Base-by-base conservation (phyloP, 1,140 invertebrate species). In the Hormaphis cornu region DNA sequence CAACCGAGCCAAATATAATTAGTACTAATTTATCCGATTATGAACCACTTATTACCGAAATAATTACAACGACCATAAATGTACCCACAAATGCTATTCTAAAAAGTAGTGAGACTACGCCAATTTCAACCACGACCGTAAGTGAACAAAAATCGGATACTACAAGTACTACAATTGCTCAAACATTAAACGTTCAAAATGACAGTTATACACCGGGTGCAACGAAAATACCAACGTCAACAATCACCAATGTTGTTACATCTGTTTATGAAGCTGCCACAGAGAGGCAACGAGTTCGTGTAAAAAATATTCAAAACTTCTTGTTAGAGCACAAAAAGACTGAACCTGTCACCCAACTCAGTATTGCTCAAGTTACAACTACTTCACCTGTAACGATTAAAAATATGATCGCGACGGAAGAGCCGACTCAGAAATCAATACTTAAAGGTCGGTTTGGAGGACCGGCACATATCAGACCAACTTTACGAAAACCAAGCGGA, bases 221-320 rank as follows among this genome's bases (percentile, higher is more conserved):
- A 22, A 56, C 61, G 10, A 71, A n/a, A 35, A 12, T 53, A n/a
- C 33, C 48, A 24, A 71, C 73, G 26, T 74, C 73, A 12, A 74
- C 73, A 12, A 72, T 71, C n/a, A 75, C 74, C 26, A 74, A 74
- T 54, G 70, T 75, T 58, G 72, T 75, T 52, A 75, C 74, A 16
- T 59, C 72, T n/a, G 66, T 75, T 16, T 73, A 74, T 61, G 74
- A 75, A 69, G 74, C 73, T n/a, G 74, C 73, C 12, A 75, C 74
- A 24, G 71, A 73, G 70, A 70, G 73, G 35, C 73, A 73, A 44
- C 71, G 69, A 66, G 69, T 75, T 58, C 73, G 73, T 28, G 50
- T 75, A 8, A 71, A 72, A 50, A 74, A 72, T 26, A 69, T 74
- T n/a, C 61, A 71, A 56, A 56, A 74, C 35, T 72, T 72, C 58